Evolutionary conservation across 1,140 invertebrate species (phyloP).

Genomic region (Apis dorsata): DNA sequence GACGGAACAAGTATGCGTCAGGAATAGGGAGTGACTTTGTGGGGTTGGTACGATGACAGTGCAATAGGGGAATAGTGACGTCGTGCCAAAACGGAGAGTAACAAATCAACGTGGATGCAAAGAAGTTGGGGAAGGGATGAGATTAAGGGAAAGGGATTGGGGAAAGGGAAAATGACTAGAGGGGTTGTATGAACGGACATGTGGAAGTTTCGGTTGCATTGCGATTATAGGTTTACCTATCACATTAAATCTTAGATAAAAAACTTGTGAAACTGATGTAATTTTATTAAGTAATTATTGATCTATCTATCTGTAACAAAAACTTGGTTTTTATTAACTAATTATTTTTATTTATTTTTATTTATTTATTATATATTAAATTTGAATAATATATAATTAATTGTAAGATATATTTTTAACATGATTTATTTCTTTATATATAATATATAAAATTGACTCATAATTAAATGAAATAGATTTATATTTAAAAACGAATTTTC

Average conservation of each 20-base stretch:
- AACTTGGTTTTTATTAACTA: not conserved
- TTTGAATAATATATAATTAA: too few species aligned
- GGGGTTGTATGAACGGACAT: slow-evolving; percentile 8
- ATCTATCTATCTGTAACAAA: not conserved
- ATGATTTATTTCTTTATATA: too few species aligned
- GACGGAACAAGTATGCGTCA: slow-evolving; percentile 19
- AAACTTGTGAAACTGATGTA: not conserved
- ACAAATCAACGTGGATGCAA: slow-evolving; percentile 37
- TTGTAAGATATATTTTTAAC: too few species aligned
- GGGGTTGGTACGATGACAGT: slow-evolving; percentile 40
- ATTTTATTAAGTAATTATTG: not conserved
- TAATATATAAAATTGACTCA: not conserved
- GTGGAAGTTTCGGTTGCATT: slow-evolving; percentile 43
- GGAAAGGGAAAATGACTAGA: slow-evolving; percentile 42
- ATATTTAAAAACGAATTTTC: not conserved
- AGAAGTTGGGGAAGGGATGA: slow-evolving; percentile 15
- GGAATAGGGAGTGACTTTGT: slow-evolving; percentile 48
- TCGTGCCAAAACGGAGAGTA: slow-evolving; percentile 53
- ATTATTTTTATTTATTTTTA: not conserved
- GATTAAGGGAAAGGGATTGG: not conserved
- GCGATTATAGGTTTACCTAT: slow-evolving; percentile 42
- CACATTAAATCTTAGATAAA: slow-evolving; percentile 11
- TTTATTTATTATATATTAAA: too few species aligned
- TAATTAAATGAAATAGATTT: not conserved
- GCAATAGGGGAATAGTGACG: slow-evolving; percentile 21